Conservation (phyloP, 2,113 vertebrate species). For the Pachyramphus minor region DNA sequence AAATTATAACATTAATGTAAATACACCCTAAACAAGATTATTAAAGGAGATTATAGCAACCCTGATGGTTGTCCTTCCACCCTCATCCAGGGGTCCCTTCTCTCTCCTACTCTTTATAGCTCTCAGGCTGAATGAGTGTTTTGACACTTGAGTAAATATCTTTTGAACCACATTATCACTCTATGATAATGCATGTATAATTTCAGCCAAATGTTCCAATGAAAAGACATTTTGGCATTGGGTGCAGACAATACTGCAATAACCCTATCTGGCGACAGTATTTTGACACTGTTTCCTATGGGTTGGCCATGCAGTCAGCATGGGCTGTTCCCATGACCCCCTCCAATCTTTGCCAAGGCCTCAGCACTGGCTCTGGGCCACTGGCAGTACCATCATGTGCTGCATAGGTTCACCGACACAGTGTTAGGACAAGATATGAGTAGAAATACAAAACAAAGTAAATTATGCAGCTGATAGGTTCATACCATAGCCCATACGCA, state of each 20-base stretch:
- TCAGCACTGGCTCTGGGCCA: neutral
- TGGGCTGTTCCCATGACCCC: neutral
- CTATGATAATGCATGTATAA: no score
- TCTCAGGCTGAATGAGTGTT: neutral
- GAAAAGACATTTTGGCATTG: neutral
- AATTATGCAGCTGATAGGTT: neutral
- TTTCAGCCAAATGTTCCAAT: neutral
- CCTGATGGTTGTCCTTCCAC: neutral
- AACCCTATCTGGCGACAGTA: fast-evolving
- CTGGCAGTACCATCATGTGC: neutral
- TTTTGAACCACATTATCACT: neutral
- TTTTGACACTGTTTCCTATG: neutral
- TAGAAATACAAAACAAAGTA: neutral
- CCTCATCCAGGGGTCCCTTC: neutral
- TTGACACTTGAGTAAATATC: neutral
- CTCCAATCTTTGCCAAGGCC: neutral
- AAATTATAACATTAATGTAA: neutral
- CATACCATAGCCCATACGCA: neutral
- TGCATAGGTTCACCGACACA: neutral
- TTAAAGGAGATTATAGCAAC: neutral
- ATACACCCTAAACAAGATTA: neutral
- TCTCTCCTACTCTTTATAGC: neutral
- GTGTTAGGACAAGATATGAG: neutral
- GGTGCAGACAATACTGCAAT: neutral
- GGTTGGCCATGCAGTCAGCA: neutral